A percentile compares a stretch with the other conserved stretches of the same genome.
phyloP scores from a whole-genome alignment of 2,113 vertebrate species.

The Mixornis gularis region DNA sequence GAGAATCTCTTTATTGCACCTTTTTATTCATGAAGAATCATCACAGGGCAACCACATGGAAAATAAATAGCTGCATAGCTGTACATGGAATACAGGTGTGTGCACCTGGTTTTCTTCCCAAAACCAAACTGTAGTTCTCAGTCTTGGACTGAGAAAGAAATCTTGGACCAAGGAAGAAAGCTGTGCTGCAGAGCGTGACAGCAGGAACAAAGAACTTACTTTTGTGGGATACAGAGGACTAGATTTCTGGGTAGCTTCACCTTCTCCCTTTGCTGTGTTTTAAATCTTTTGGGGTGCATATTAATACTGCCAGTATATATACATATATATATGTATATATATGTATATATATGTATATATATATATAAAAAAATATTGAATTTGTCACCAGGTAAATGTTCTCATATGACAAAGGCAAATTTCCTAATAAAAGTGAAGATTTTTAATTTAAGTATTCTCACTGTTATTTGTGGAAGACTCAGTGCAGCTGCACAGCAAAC shows the following conservation, averaged over 20 bases:
- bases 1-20: not conserved
- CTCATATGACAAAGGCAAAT: not conserved
- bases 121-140: not conserved
- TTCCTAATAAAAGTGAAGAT: constrained; percentile 6
- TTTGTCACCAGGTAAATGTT: not conserved
- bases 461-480: not conserved
- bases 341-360: too few relatives aligned
- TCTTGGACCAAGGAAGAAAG: not conserved
- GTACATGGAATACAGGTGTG: not conserved
- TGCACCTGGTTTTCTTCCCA: not conserved
- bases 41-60: not conserved
- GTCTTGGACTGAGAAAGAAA: not conserved
- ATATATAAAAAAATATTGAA: not conserved
- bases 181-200: fast-evolving
- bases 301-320: too few relatives aligned
- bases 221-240: not conserved
- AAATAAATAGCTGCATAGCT: not conserved
- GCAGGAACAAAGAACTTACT: not conserved
- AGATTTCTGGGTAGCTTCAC: not conserved
- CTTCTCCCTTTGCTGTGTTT: not conserved
- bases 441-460: not conserved
- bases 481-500: not conserved
- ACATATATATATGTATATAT: too few relatives aligned
- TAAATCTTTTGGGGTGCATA: not conserved
- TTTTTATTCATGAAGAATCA: not conserved